Conservation (phyloP, 1,140 invertebrate species). For the Heliconius nattereri region DNA sequence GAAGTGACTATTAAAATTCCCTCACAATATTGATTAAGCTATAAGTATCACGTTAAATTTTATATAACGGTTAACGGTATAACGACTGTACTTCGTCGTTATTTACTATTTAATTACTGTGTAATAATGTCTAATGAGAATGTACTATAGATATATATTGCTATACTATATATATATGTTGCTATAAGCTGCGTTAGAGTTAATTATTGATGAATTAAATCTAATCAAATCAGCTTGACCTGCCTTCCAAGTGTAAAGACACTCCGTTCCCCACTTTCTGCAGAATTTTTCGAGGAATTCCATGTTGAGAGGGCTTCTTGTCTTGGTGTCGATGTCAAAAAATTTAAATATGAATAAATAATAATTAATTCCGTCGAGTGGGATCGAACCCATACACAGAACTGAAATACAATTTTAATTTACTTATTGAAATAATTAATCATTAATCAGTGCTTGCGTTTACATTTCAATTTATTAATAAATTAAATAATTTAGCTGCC, state of each 20-base stretch:
- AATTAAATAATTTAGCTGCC: no score
- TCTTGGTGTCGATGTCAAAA: no score
- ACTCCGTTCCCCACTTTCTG: no score
- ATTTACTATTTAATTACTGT: constrained; percentile 39
- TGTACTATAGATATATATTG: neutral
- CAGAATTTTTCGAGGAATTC: no score
- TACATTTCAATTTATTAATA: no score
- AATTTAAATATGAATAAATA: no score
- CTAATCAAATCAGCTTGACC: neutral
- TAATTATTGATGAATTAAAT: neutral
- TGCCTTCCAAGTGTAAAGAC: neutral
- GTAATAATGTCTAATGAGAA: constrained; percentile 9
- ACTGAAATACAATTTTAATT: neutral
- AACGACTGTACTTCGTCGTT: constrained; percentile 31
- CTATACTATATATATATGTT: neutral
- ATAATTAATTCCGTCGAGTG: no score
- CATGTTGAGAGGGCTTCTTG: no score
- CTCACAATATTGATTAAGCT: constrained; percentile 26
- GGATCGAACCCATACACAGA: no score
- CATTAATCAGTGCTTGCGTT: neutral
- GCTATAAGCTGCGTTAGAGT: neutral
- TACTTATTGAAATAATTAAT: neutral
- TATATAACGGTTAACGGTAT: constrained; percentile 39
- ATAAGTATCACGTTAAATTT: constrained; percentile 38
- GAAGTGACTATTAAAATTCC: constrained; percentile 23